Evolutionary conservation across 2,113 vertebrate genomes (phyloP), one percentile per base, ranked within the genome.

Genomic region (Burhinus oedicnemus): DNA sequence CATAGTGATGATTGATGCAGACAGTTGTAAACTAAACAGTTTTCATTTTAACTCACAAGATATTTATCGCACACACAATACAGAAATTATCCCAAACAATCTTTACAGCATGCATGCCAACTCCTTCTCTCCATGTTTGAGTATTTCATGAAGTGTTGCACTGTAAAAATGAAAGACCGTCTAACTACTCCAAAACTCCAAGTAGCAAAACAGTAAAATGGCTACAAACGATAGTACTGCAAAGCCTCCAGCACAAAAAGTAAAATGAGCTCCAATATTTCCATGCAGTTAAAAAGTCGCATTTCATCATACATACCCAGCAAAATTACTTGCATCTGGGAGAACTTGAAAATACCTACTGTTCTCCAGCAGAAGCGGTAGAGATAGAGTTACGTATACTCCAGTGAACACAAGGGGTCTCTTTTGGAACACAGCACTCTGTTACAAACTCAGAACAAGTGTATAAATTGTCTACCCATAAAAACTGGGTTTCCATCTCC

Each of bases 361-460:
- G 65, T 38, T 92, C 77, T 65, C 32, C 13, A 0, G 60, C 55
- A 85, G 54, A 89, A 89, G 42, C 1, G 0, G 60, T 6, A 82
- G 57, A 81, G 51, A 45, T 11, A 77, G 52, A 83, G 76, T 89
- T 76, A 79, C n/a, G 0, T 78, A 69, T n/a, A 89, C 69, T 30
- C 27, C 40, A 91, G 51, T 72, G 95, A 97, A 97, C 97, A 97
- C 96, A 97, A 98, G 97, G 85, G 96, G 97, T 96, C 96, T 97
- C 96, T 96, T 97, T 80, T 83, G 94, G 76, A 96, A 90, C 87
- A 87, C 58, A 61, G 61, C 19, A 69, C 38, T 57, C 49, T 38
- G 34, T 12, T 52, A 75, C 64, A 74, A 82, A 82, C 12, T 40
- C 36, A 1, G 34, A 91, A 82, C 69, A 87, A 93, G 83, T 6